Conservation (phyloP, 2,888 invertebrate species). For the Thalpophila matura region DNA sequence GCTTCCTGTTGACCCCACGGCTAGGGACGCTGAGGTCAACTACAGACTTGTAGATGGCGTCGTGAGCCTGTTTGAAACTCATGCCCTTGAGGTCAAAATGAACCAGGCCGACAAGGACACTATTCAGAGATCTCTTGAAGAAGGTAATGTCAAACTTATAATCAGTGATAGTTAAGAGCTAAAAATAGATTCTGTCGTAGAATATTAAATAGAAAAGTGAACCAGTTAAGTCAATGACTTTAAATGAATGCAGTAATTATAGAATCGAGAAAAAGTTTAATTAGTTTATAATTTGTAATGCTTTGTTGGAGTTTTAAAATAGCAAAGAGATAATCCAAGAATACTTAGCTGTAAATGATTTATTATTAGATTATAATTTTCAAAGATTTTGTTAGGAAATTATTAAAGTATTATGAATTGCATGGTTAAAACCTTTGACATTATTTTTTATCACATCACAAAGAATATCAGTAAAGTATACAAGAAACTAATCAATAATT, state of each 20-base stretch:
- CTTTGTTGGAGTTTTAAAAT: slow-evolving; percentile 16
- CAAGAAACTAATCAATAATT: neutral
- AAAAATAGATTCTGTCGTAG: neutral
- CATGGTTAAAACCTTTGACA: neutral
- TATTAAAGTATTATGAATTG: too few relatives aligned
- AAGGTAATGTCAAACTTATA: slow-evolving; percentile 89
- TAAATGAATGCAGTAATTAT: slow-evolving; percentile 29
- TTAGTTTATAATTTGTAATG: slow-evolving; percentile 16
- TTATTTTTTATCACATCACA: neutral
- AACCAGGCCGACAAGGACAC: slow-evolving; percentile 94
- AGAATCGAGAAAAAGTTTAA: slow-evolving; percentile 27
- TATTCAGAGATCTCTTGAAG: slow-evolving; percentile 94
- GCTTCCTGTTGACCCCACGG: slow-evolving; percentile 93
- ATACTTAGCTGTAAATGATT: slow-evolving; percentile 8
- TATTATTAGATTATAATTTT: neutral
- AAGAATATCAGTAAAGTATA: neutral
- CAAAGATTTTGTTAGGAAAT: neutral
- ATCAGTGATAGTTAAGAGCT: neutral
- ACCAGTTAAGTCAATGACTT: slow-evolving; percentile 17
- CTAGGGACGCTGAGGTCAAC: slow-evolving; percentile 94
- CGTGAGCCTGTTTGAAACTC: slow-evolving; percentile 94
- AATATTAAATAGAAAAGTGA: slow-evolving; percentile 26
- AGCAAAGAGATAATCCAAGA: neutral
- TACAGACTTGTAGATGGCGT: slow-evolving; percentile 94
- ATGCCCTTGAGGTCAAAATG: slow-evolving; percentile 95